These are phyloP conservation scores for Drosophila silvestris DNA, from an alignment of 2,888 invertebrate species.

Conservation along the genomic window DNA sequence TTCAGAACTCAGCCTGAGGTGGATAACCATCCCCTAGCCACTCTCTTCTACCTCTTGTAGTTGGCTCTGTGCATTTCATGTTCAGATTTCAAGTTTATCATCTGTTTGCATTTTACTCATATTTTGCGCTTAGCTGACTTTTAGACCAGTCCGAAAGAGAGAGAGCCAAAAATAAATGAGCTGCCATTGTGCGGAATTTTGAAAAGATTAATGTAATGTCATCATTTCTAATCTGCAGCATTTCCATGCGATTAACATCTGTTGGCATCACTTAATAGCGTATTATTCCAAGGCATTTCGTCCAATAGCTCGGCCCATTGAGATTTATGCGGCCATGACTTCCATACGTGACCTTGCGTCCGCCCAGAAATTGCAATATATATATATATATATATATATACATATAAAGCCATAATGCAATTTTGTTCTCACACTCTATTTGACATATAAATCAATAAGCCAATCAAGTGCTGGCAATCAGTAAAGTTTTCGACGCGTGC, in stretches of 20 bases:
- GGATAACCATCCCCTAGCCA: background rate
- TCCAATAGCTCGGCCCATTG: constrained; percentile 47
- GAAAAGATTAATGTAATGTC: constrained; percentile 75
- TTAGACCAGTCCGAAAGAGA: constrained; percentile 17
- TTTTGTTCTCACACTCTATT: constrained; percentile 21
- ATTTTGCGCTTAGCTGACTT: constrained; percentile 74
- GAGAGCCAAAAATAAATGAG: constrained; percentile 50
- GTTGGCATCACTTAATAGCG: constrained; percentile 69
- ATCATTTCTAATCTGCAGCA: constrained; percentile 79
- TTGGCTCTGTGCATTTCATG: constrained; percentile 53
- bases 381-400: constrained; percentile 5
- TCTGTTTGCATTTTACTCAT: constrained; percentile 68
- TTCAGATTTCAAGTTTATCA: constrained; percentile 70
- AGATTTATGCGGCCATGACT: constrained; percentile 45
- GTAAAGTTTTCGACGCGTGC: constrained; percentile 58
- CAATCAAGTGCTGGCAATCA: constrained; percentile 69
- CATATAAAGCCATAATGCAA: constrained; percentile 48
- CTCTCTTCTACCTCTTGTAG: constrained; percentile 18
- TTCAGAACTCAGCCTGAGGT: constrained; percentile 34
- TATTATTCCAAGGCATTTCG: constrained; percentile 52
- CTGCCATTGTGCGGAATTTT: constrained; percentile 43
- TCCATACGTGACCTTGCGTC: constrained; percentile 41
- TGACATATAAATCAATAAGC: constrained; percentile 69
- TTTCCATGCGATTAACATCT: constrained; percentile 80
- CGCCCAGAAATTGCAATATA: constrained; percentile 33